Evolutionary conservation across 2,113 vertebrate genomes (phyloP).

Genomic region (Equus quagga): DNA sequence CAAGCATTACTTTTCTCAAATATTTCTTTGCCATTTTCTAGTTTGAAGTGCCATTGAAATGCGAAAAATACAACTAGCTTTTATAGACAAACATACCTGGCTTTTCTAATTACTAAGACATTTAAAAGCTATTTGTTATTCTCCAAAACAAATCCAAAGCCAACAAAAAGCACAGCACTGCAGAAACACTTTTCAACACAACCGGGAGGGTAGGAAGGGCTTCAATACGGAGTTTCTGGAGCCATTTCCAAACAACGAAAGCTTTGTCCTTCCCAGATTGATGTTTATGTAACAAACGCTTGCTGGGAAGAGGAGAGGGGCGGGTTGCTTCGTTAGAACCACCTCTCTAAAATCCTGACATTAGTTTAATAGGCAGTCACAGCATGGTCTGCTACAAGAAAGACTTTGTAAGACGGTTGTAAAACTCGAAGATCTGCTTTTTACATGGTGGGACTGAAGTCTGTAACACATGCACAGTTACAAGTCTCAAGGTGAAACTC

Average conservation of each 20-base stretch:
- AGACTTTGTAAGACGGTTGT: slow-evolving; percentile 4
- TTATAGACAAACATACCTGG: not conserved
- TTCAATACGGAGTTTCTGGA: not conserved
- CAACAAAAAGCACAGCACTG: not conserved
- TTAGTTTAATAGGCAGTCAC: slow-evolving; percentile 47
- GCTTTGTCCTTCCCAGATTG: not conserved
- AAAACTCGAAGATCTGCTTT: slow-evolving; percentile 58
- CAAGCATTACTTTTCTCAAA: not conserved
- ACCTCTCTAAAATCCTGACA: not conserved
- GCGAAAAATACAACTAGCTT: not conserved
- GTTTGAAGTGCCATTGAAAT: not conserved
- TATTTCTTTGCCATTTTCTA: not conserved
- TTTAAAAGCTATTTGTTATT: not conserved
- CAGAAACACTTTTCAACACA: not conserved
- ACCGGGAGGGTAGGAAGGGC: not conserved
- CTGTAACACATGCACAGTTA: not conserved
- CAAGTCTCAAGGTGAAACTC: not conserved
- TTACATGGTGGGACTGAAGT: not conserved
- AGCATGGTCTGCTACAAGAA: slow-evolving; percentile 28
- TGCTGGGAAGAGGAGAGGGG: not conserved
- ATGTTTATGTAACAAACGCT: slow-evolving; percentile 12
- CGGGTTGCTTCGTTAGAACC: not conserved
- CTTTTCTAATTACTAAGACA: slow-evolving; percentile 14
- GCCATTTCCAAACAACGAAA: not conserved
- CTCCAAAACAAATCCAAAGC: slow-evolving; percentile 12